These are phyloP conservation scores for Cotesia typhae DNA, from an alignment of 1,140 invertebrate species.

Conservation along the genomic window DNA sequence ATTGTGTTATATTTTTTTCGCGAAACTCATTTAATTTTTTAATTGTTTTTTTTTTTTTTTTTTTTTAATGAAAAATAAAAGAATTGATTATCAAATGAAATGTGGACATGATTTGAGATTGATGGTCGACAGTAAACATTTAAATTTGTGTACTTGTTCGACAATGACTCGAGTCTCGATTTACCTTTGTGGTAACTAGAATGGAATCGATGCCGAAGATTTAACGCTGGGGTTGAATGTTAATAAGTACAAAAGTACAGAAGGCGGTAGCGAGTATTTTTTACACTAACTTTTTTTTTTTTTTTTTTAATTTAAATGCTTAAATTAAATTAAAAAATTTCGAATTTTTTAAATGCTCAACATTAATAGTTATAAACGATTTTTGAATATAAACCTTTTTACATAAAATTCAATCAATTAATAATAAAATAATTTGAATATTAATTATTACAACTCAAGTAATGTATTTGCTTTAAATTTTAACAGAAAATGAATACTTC, in stretches of 20 bases:
- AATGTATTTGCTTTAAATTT: too few relatives aligned
- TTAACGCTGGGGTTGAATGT: conserved; percentile 32
- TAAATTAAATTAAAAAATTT: too few relatives aligned
- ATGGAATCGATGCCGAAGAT: conserved; percentile 31
- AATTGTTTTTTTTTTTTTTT: not conserved
- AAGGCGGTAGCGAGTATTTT: conserved; percentile 43
- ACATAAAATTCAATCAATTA: too few relatives aligned
- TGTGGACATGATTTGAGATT: too few relatives aligned
- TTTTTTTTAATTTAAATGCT: not conserved
- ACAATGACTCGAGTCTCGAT: conserved; percentile 21
- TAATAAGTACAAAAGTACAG: conserved; percentile 34
- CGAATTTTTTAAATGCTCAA: too few relatives aligned
- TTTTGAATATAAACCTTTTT: too few relatives aligned
- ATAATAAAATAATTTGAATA: too few relatives aligned
- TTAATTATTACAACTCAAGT: too few relatives aligned
- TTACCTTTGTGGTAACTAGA: conserved; percentile 19
- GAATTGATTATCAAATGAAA: not conserved
- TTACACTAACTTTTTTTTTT: not conserved
- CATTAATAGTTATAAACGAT: too few relatives aligned
- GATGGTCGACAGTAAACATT: too few relatives aligned
- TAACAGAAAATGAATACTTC: too few relatives aligned
- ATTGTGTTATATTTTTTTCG: not conserved
- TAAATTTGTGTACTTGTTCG: conserved; percentile 4
- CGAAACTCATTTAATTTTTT: not conserved
- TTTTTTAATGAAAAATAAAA: not conserved